Evolutionary conservation across 2,888 invertebrate genomes (phyloP), one percentile per base, ranked within the genome.

Genomic region (Brachycybe producta): DNA sequence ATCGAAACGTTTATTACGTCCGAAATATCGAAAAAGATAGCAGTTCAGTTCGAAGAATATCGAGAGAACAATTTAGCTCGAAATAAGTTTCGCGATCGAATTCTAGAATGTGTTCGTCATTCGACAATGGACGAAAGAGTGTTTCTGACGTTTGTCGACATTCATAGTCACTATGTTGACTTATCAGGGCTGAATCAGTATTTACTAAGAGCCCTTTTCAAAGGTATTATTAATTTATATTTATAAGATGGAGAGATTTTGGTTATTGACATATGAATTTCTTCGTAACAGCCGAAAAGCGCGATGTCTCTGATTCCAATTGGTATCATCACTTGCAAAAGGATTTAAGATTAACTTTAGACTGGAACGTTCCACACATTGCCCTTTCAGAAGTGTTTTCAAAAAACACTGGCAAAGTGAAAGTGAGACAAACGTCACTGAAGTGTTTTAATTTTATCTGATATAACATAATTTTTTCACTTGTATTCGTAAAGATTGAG

Each of bases 351-450:
- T 58, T 67, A 17, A 62, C 64, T 23, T 49, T 67, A 15, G 65
- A 66, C 54, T 67, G 67, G 67, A 67, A 67, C 54, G 55, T 62
- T 51, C 62, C 64, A 1, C 64, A 65, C 53, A 57, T 67, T n/a
- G 64, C 64, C 2, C 45, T 54, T 21, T 60, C 61, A 17, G 61
- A 63, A 51, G 61, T 65, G 13, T 63, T 63, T 45, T 57, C 61
- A 40, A 57, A 57, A 52, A 55, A 59, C 46, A 54, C 54, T 51
- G 48, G 54, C 19, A 57, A 54, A 24, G 56, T 61, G 5, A 59
- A 55, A 35, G 60, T 61, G 52, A 28, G 42, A 35, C 8, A 21
- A 19, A 42, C 17, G 8, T n/a, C n/a, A n/a, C n/a, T n/a, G n/a
- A n/a, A 3, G 11, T n/a, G 26, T 2, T 17, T 23, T 26, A 17